Evolutionary conservation across 2,797 vertebrate species (phyloP), one percentile per base, ranked within the genome.

Genomic region (Taenioides sp.): DNA sequence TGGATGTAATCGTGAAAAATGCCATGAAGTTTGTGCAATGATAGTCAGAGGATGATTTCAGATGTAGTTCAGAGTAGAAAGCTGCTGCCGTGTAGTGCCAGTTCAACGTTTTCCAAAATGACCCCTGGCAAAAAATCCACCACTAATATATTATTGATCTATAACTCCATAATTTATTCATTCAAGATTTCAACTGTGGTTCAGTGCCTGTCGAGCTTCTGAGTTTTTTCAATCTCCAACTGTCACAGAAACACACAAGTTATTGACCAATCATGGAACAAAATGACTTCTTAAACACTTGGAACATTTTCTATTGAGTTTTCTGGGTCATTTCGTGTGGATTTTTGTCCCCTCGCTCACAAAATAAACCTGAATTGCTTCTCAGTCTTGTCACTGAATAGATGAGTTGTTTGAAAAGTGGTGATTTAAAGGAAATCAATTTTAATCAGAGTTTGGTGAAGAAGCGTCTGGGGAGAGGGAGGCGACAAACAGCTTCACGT

Each of bases 401-500:
- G 80, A 40, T 58, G 83, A 79, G 54, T 7, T 47, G 55, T 75
- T 75, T 58, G 11, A 22, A 55, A 71, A 69, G 49, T 61, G 73
- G 76, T 69, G 50, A 61, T 73, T 71, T 69, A 62, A 43, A 61
- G 52, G 43, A 77, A 83, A 80, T 83, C 80, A 22, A 78, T 82
- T 84, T 59, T 71, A 68, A 77, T 85, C 77, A 71, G 67, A 76
- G 67, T 72, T 73, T 84, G n/a, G 64, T 83, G 28, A 70, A 75
- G 80, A 66, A 75, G 47, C 69, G 66, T 70, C 70, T 16, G 65
- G 23, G 28, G 17, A 72, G 12, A 40, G 55, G 0, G 49, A 73
- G 47, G 17, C 40, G 43, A 65, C 63, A 47, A 74, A 64, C 34
- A 54, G 59, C 55, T 43, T 37, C 54, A 14, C 73, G 71, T 80